Percentiles rank a stretch among this genome's conserved stretches.
These are phyloP conservation scores for Fistularia tabacaria DNA, from an alignment of 2,797 vertebrate genomes.

Conservation along the genomic window DNA sequence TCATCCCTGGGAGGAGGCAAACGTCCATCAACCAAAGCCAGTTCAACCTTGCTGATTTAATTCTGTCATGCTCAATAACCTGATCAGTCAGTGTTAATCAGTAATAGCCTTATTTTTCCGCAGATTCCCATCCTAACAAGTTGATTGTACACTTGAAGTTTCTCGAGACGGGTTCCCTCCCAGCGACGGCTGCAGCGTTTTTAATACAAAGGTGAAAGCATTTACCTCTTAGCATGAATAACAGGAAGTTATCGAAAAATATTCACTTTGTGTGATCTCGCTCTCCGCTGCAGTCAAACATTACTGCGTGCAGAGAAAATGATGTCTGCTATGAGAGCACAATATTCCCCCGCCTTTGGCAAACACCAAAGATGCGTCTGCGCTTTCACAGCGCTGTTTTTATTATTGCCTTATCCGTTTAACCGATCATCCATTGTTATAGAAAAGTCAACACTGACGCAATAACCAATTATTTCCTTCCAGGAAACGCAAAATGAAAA, in stretches of 20 bases:
- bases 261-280: slow-evolving; percentile 30
- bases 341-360: slow-evolving; percentile 34
- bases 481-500: slow-evolving; percentile 50
- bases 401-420: slow-evolving; percentile 37
- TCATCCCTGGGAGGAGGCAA: slow-evolving; percentile 41
- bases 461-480: slow-evolving; percentile 58
- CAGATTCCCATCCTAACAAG: slow-evolving; percentile 45
- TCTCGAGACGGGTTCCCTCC: slow-evolving; percentile 25
- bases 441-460: slow-evolving; percentile 58
- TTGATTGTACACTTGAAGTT: slow-evolving; percentile 45
- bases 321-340: slow-evolving; percentile 23
- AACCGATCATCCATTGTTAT: slow-evolving; percentile 43
- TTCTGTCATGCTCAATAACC: slow-evolving; percentile 39
- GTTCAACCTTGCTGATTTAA: slow-evolving; percentile 43
- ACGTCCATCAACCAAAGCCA: slow-evolving; percentile 49
- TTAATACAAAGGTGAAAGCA: slow-evolving; percentile 43
- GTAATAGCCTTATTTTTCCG: slow-evolving; percentile 13
- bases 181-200: slow-evolving; percentile 21
- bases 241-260: slow-evolving; percentile 10
- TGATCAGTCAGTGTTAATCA: slow-evolving; percentile 48
- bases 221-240: slow-evolving; percentile 7
- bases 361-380: slow-evolving; percentile 24
- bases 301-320: slow-evolving; percentile 19
- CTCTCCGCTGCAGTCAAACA: slow-evolving; percentile 42
- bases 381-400: slow-evolving; percentile 9